phyloP scores from a whole-genome alignment of 1,140 invertebrate species.

The Drosophila mauritiana region DNA sequence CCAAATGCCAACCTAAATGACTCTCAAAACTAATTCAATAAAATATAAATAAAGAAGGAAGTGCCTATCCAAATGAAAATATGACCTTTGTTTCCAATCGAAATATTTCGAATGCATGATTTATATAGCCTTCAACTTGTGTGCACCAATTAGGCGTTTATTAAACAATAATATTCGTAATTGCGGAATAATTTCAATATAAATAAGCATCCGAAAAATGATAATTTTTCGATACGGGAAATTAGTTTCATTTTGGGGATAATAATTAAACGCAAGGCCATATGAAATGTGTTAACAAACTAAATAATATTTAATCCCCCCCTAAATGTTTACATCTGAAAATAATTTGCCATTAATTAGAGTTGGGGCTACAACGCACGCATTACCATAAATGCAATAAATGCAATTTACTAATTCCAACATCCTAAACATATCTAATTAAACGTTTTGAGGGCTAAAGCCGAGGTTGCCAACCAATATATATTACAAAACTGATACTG shows the following conservation, averaged over 20 bases:
- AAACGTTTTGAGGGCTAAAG: constrained; percentile 43
- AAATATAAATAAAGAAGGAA: background rate
- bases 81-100: too few relatives aligned
- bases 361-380: constrained; percentile 10
- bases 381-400: constrained; percentile 49
- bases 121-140: constrained; percentile 1
- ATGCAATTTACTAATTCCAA: constrained; percentile 49
- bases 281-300: constrained; percentile 41
- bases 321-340: constrained; percentile 17
- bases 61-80: background rate
- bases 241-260: constrained; percentile 23
- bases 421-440: constrained; percentile 43
- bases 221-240: constrained; percentile 20
- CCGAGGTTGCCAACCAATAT: background rate
- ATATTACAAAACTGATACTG: constrained; percentile 25
- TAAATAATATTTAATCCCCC: constrained; percentile 33
- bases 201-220: constrained; percentile 15
- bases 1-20: background rate
- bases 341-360: constrained; percentile 42
- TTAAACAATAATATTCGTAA: constrained; percentile 20
- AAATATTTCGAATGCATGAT: background rate
- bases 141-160: background rate
- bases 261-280: constrained; percentile 26
- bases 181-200: constrained; percentile 5
- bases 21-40: background rate